phyloP scores from a whole-genome alignment of 1,140 invertebrate species.

The Theocolax elegans region DNA sequence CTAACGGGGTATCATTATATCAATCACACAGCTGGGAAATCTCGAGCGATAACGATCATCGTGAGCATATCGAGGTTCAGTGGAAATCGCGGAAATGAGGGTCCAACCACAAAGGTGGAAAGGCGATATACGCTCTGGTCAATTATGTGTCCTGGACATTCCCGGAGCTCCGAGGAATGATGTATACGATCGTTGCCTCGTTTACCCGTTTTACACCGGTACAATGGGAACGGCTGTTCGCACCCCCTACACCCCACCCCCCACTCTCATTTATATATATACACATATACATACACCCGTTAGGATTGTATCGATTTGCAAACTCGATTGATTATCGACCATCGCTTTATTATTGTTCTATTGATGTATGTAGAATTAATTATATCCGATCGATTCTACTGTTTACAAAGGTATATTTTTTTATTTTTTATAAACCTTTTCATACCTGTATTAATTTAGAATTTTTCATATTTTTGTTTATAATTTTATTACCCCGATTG shows the following conservation, averaged over 20 bases:
- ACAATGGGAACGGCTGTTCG: conserved; percentile 58
- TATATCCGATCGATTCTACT: too few species aligned
- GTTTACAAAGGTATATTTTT: too few species aligned
- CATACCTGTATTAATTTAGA: too few species aligned
- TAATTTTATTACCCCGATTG: too few species aligned
- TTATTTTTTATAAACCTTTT: too few species aligned
- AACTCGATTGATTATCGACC: not conserved
- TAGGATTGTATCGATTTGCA: not conserved
- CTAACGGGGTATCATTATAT: too few species aligned
- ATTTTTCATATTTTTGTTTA: too few species aligned
- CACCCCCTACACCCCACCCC: conserved; percentile 54
- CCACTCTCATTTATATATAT: conserved; percentile 13
- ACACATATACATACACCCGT: not conserved
- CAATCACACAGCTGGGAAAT: conserved; percentile 17
- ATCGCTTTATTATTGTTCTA: too few species aligned
- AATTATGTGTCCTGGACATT: conserved; percentile 55
- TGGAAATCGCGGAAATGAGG: conserved; percentile 3
- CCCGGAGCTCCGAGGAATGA: conserved; percentile 51
- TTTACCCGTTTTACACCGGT: conserved; percentile 63
- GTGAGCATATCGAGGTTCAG: not conserved
- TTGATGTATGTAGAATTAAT: too few species aligned
- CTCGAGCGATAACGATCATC: not conserved
- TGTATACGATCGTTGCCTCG: conserved; percentile 60
- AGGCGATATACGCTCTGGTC: conserved; percentile 43
- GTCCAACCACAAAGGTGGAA: not conserved